phyloP scores from a whole-genome alignment of 2,888 invertebrate genomes.

The Noctua comes region DNA sequence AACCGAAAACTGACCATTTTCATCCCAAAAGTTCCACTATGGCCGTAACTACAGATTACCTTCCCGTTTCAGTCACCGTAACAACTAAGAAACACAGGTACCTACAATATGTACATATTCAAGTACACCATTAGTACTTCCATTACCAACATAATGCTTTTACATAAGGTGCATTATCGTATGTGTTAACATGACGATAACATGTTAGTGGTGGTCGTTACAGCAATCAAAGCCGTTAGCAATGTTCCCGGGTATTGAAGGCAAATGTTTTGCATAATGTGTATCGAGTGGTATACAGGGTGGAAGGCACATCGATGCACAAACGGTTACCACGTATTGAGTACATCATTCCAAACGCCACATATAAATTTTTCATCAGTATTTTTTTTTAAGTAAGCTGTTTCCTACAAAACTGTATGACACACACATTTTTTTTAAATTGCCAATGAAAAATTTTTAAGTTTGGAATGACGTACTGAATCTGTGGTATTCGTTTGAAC shows the following conservation, averaged over 20 bases:
- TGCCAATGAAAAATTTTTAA: no score
- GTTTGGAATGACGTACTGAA: no score
- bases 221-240: constrained; percentile 41
- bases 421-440: no score
- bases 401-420: no score
- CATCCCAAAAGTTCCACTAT: neutral
- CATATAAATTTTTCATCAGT: no score
- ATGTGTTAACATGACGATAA: constrained; percentile 32
- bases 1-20: neutral
- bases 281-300: neutral
- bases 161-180: constrained; percentile 28
- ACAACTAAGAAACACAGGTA: neutral
- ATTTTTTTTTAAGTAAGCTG: no score
- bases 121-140: constrained; percentile 31
- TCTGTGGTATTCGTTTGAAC: no score
- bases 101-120: constrained; percentile 19
- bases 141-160: constrained; percentile 23
- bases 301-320: neutral
- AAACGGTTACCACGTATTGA: neutral
- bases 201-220: constrained; percentile 14
- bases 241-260: constrained; percentile 23
- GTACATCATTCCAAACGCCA: no score
- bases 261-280: constrained; percentile 28
- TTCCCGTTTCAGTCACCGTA: neutral
- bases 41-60: neutral